Percentiles rank a stretch among this genome's conserved stretches.
phyloP scores from a whole-genome alignment of 2,888 invertebrate genomes.

The Zygogramma bicolorata region DNA sequence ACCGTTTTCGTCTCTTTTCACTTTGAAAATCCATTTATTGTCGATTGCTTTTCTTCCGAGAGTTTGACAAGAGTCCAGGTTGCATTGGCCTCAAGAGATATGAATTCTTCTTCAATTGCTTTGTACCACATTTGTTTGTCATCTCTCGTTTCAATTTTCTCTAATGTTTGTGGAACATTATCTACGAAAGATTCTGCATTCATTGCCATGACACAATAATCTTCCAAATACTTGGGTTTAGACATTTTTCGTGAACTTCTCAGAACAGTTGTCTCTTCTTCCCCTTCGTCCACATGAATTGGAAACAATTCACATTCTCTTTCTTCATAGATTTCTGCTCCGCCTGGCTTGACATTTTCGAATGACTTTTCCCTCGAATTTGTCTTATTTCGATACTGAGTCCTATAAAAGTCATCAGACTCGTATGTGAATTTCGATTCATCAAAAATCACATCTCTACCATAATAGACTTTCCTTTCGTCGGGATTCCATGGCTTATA shows the following conservation, averaged over 20 bases:
- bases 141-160: neutral
- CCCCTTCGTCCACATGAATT: too few species aligned
- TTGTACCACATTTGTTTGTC: neutral
- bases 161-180: neutral
- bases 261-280: neutral
- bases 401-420: too few species aligned
- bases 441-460: too few species aligned
- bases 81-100: neutral
- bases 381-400: too few species aligned
- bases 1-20: slow-evolving; percentile 55
- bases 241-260: neutral
- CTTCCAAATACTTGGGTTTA: neutral
- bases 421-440: too few species aligned
- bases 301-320: too few species aligned
- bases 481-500: too few species aligned
- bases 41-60: slow-evolving; percentile 45
- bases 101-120: slow-evolving; percentile 12
- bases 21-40: slow-evolving; percentile 52
- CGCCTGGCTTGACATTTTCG: too few species aligned
- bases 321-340: too few species aligned
- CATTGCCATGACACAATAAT: neutral
- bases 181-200: neutral
- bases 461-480: too few species aligned
- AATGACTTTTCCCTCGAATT: too few species aligned
- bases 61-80: neutral